Evolutionary conservation across 2,797 vertebrate genomes (phyloP), one percentile per base, ranked within the genome.

Genomic region (Aeoliscus strigatus): DNA sequence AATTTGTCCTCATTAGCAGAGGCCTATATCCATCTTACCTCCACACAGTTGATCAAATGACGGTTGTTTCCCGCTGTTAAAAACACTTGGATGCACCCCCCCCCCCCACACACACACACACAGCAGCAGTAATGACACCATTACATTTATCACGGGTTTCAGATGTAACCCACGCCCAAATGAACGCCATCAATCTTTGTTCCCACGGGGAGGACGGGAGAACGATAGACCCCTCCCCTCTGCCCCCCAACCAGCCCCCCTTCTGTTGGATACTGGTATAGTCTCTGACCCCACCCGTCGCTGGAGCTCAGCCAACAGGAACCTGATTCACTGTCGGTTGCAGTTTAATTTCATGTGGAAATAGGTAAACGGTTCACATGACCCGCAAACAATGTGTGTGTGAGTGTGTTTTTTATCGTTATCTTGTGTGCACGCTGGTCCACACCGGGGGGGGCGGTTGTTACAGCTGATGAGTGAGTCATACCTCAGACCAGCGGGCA

Each of bases 141-240:
- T 54, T 51, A 49, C 63, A 71, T 73, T 68, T 50, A 77, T 79
- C 72, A 69, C 45, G 23, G 44, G 41, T 58, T 70, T 75, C 61
- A 68, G 70, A 75, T 63, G 52, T 72, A 68, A 71, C 63, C 60
- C 32, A 32, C 25, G 72, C 67, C 61, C 59, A 76, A 59, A 72
- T 78, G 70, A 80, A 60, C 64, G 50, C 54, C 74, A 80, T 82
- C 70, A 54, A 64, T 77, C 53, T 45, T 67, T 16, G 9, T 61
- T 66, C 62, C 75, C 1, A 43, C 53, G 57, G 68, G 55, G 29
- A 36, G 41, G 43, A 16, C 30, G 61, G 52, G 26, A 50, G 49
- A 43, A 13, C 34, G 37, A 44, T n/a, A n/a, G n/a, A n/a, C 67
- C 48, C 54, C 41, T 25, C 32, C 14, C 40, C 51, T 34, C 9